A percentile compares a stretch with the other conserved stretches of the same genome.
These are phyloP conservation scores for Cydia amplana DNA, from an alignment of 1,140 invertebrate genomes.

Conservation along the genomic window DNA sequence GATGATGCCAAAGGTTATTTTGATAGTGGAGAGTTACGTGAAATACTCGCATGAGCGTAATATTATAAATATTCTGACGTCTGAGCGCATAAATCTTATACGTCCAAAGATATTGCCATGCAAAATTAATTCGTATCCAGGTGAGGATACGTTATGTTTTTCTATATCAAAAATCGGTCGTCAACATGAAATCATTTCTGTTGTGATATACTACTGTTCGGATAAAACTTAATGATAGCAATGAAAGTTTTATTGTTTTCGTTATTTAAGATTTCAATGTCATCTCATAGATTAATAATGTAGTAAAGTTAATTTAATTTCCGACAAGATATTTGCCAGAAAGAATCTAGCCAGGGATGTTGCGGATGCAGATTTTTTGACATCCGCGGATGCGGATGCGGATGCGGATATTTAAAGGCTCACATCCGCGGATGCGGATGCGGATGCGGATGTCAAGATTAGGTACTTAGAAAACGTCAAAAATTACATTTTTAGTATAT, in stretches of 20 bases:
- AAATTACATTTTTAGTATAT: too few species aligned
- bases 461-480: too few species aligned
- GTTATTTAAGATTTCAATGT: conserved; percentile 1
- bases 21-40: conserved; percentile 53
- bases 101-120: background rate
- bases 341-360: too few species aligned
- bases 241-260: conserved; percentile 15
- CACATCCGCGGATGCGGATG: too few species aligned
- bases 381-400: too few species aligned
- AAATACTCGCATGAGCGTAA: conserved; percentile 39
- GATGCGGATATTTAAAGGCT: too few species aligned
- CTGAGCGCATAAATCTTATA: background rate
- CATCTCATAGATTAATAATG: background rate
- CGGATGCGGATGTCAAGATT: too few species aligned
- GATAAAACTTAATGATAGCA: conserved; percentile 9
- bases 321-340: background rate
- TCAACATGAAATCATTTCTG: background rate
- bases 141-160: background rate
- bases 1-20: conserved; percentile 58
- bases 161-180: background rate
- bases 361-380: too few species aligned
- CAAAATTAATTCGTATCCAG: background rate
- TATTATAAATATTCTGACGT: conserved; percentile 7
- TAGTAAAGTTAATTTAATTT: background rate
- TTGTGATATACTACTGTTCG: conserved; percentile 5